phyloP scores from a whole-genome alignment of 92 coral and sea anemone species.

The Hydrozoanthus gracilis region DNA sequence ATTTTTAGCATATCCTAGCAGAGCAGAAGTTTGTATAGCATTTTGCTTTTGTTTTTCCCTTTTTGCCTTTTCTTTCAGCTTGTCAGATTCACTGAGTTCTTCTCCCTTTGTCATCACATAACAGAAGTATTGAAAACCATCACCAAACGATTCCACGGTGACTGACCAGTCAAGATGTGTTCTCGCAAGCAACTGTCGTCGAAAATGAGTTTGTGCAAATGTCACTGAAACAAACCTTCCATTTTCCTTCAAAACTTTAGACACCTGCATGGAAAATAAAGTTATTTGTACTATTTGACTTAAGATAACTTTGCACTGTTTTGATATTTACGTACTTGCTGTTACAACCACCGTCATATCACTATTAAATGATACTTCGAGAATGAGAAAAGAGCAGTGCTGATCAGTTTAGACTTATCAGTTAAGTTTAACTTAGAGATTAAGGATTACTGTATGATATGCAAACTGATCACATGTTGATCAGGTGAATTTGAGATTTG shows the following conservation, averaged over 20 bases:
- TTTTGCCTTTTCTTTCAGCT: conserved; percentile 54
- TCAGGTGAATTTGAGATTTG: no score
- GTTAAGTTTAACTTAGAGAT: no score
- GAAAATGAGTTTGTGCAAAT: conserved; percentile 79
- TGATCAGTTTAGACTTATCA: no score
- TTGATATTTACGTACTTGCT: no score
- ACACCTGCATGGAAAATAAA: conserved; percentile 54
- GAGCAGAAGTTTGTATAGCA: not conserved
- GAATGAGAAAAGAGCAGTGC: no score
- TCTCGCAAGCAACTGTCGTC: conserved; percentile 72
- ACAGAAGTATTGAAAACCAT: conserved; percentile 72
- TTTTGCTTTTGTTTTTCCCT: conserved; percentile 1
- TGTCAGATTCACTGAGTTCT: conserved; percentile 62
- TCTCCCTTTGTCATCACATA: conserved; percentile 72
- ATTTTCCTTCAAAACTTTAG: conserved; percentile 50
- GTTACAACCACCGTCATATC: no score
- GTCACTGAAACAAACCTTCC: conserved; percentile 72
- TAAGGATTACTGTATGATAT: no score
- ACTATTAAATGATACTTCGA: no score
- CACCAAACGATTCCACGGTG: conserved; percentile 61
- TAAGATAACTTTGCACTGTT: no score
- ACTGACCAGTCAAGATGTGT: conserved; percentile 69
- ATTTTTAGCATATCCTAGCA: not conserved
- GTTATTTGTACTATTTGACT: no score
- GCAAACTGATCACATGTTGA: no score